A percentile compares a stretch with the other conserved stretches of the same genome.
These are phyloP conservation scores for Limenitis arthemis DNA, from an alignment of 2,888 invertebrate genomes.

Conservation along the genomic window DNA sequence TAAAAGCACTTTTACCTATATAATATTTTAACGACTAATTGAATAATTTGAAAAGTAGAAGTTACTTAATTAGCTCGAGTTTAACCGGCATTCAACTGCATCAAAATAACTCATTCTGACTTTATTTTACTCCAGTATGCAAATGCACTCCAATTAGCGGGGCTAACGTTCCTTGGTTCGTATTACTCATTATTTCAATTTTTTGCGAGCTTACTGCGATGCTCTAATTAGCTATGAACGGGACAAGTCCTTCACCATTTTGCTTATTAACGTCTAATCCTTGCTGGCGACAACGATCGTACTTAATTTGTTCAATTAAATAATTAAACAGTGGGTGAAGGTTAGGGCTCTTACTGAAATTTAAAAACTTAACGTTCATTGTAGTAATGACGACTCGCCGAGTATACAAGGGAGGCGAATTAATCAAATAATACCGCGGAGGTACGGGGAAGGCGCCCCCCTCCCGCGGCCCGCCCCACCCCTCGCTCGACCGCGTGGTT, in stretches of 20 bases:
- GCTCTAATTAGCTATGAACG: slow-evolving; percentile 60
- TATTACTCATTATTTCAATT: slow-evolving; percentile 65
- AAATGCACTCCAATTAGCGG: slow-evolving; percentile 67
- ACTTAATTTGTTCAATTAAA: slow-evolving; percentile 69
- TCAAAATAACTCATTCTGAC: slow-evolving; percentile 58
- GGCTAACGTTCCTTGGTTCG: slow-evolving; percentile 56
- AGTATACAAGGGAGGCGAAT: slow-evolving; percentile 72
- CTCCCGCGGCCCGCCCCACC: slow-evolving; percentile 32
- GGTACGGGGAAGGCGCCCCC: slow-evolving; percentile 42
- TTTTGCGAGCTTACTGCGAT: slow-evolving; percentile 47
- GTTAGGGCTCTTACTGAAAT: slow-evolving; percentile 65
- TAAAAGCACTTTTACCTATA: too few relatives aligned
- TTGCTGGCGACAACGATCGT: slow-evolving; percentile 51
- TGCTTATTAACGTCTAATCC: slow-evolving; percentile 69
- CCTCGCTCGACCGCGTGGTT: slow-evolving; percentile 60
- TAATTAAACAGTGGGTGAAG: slow-evolving; percentile 67
- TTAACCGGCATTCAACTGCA: slow-evolving; percentile 46
- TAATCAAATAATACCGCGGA: slow-evolving; percentile 71
- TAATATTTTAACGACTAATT: too few relatives aligned
- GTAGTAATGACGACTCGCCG: slow-evolving; percentile 64
- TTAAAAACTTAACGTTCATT: slow-evolving; percentile 69
- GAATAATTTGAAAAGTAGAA: slow-evolving; percentile 3
- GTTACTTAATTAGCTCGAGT: slow-evolving; percentile 32
- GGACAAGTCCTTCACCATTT: slow-evolving; percentile 54
- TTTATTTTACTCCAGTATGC: slow-evolving; percentile 64